Evolutionary conservation across 2,888 invertebrate species (phyloP).

Genomic region (Matsumyia berberina): DNA sequence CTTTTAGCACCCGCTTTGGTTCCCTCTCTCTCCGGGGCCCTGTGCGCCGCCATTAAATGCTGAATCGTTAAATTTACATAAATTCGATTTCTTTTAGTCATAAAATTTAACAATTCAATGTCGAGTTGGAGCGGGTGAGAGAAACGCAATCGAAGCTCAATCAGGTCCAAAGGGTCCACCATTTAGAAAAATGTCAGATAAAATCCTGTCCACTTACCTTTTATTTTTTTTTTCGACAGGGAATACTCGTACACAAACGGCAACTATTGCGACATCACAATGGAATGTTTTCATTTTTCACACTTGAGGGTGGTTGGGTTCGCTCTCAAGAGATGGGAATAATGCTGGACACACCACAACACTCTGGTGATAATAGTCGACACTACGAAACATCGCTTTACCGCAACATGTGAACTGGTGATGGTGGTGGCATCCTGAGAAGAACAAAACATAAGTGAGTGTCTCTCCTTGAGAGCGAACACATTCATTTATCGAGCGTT

Average conservation of each 20-base stretch:
- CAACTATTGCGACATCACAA: slow-evolving; percentile 20
- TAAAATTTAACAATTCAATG: slow-evolving; percentile 71
- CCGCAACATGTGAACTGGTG: slow-evolving; percentile 20
- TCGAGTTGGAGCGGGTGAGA: slow-evolving; percentile 15
- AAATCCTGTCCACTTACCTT: background rate
- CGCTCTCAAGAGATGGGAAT: background rate
- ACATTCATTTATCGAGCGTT: slow-evolving; percentile 32
- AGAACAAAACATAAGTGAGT: slow-evolving; percentile 36
- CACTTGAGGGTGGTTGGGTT: background rate
- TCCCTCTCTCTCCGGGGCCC: background rate
- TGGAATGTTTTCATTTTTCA: slow-evolving; percentile 39
- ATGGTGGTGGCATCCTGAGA: slow-evolving; percentile 10
- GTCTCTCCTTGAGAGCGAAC: background rate
- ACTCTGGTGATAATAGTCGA: slow-evolving; percentile 44
- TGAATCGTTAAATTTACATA: slow-evolving; percentile 71
- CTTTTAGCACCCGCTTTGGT: slow-evolving; percentile 60
- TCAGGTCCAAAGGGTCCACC: slow-evolving; percentile 56
- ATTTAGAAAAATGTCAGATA: slow-evolving; percentile 9
- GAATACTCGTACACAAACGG: no score
- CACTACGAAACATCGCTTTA: slow-evolving; percentile 3
- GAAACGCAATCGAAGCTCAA: slow-evolving; percentile 52
- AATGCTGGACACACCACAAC: slow-evolving; percentile 10
- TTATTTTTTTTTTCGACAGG: no score
- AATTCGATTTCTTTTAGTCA: slow-evolving; percentile 70
- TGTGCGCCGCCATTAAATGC: slow-evolving; percentile 34